These are phyloP conservation scores for Bombylius discolor DNA, from an alignment of 2,888 invertebrate genomes.

Conservation along the genomic window DNA sequence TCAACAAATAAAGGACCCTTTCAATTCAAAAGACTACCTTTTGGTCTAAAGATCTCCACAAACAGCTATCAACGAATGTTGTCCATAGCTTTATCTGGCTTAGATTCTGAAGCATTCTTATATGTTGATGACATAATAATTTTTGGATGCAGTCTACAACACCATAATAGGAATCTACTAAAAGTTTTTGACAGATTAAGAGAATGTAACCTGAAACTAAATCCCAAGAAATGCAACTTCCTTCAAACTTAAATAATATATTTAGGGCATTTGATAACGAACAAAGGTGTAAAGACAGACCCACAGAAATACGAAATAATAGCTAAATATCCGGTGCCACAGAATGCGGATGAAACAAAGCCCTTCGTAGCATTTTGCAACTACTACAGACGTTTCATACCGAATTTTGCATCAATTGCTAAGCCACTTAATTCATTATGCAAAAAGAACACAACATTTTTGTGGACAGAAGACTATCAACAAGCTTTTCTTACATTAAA, in stretches of 20 bases:
- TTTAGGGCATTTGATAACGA: constrained; percentile 9
- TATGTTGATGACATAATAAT: constrained; percentile 15
- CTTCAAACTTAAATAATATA: constrained; percentile 10
- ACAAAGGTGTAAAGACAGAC: constrained; percentile 12
- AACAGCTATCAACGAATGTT: constrained; percentile 10
- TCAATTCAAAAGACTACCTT: constrained; percentile 4
- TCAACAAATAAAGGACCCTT: constrained; percentile 5
- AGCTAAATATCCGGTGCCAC: constrained; percentile 14
- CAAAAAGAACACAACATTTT: constrained; percentile 5
- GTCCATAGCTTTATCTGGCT: background rate
- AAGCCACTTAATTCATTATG: constrained; percentile 8
- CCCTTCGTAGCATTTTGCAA: constrained; percentile 14
- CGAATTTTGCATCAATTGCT: constrained; percentile 13
- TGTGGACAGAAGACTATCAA: background rate
- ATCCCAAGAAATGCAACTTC: constrained; percentile 6
- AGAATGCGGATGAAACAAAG: constrained; percentile 8
- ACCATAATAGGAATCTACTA: constrained; percentile 8
- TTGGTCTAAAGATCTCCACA: constrained; percentile 3
- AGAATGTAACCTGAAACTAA: constrained; percentile 4
- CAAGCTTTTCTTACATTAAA: constrained; percentile 1
- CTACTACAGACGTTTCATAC: constrained; percentile 13
- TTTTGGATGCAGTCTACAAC: constrained; percentile 6
- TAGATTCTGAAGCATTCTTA: constrained; percentile 3
- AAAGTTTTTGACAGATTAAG: constrained; percentile 2
- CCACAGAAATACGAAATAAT: constrained; percentile 11